A percentile compares a stretch with the other conserved stretches of the same genome.
Conservation (phyloP, 2,113 vertebrate species). For the Ophiodon elongatus region DNA sequence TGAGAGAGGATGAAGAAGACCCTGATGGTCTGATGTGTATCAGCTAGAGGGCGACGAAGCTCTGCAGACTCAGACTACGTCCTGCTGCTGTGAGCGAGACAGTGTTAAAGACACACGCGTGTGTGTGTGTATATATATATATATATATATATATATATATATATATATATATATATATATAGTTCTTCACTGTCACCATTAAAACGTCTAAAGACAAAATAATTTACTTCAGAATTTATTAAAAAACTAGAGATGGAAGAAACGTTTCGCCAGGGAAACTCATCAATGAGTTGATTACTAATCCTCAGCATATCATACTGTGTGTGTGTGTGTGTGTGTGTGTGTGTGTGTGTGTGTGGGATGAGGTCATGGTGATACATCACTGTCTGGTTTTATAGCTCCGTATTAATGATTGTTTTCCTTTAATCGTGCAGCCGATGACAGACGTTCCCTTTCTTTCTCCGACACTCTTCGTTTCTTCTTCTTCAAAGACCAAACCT, state of each 20-base stretch:
- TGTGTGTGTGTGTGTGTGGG: neutral
- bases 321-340: slow-evolving; percentile 12
- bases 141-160: too few relatives aligned
- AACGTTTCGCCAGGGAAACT: slow-evolving; percentile 19
- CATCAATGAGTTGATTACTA: slow-evolving; percentile 23
- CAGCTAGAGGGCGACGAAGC: neutral
- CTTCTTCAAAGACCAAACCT: neutral
- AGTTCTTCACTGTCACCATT: neutral
- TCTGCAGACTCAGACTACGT: neutral
- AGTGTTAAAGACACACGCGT: neutral
- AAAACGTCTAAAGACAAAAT: neutral
- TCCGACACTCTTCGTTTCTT: neutral
- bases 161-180: too few relatives aligned
- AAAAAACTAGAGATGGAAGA: neutral
- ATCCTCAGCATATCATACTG: slow-evolving; percentile 18
- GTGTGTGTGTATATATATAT: too few relatives aligned
- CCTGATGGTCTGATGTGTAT: too few relatives aligned
- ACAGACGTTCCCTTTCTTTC: neutral
- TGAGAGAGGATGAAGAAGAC: too few relatives aligned
- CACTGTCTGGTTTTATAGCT: neutral
- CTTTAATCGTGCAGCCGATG: slow-evolving; percentile 29
- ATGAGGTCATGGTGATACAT: neutral
- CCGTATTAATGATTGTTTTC: neutral
- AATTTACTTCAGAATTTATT: neutral
- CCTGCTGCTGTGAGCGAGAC: neutral